Conservation (phyloP, 92 coral and sea anemone species). For the Porites rus region DNA sequence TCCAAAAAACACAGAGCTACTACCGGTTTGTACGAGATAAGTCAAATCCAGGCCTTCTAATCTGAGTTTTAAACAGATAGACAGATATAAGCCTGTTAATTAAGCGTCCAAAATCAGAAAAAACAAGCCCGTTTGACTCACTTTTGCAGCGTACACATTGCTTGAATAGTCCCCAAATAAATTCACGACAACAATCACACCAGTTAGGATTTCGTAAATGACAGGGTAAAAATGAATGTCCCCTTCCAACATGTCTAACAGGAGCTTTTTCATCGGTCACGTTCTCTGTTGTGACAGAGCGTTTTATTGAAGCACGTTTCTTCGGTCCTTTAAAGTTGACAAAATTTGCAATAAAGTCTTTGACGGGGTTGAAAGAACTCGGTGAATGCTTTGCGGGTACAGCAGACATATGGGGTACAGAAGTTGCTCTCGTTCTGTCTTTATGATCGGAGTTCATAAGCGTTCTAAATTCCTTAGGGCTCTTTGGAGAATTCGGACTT, state of each 20-base stretch:
- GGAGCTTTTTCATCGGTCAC: constrained; percentile 74
- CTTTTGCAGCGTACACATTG: constrained; percentile 96
- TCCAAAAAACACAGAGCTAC: background rate
- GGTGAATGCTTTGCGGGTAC: constrained; percentile 44
- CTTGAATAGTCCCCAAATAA: constrained; percentile 97
- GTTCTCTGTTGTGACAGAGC: constrained; percentile 70
- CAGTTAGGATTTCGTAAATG: constrained; percentile 91
- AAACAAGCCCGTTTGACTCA: constrained; percentile 63
- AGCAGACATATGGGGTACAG: constrained; percentile 73
- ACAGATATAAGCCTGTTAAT: background rate
- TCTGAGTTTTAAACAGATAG: background rate
- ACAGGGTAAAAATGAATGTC: constrained; percentile 85
- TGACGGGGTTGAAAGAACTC: constrained; percentile 73
- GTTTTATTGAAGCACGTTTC: constrained; percentile 66
- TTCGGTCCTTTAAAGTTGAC: constrained; percentile 83
- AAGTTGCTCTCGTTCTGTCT: constrained; percentile 61
- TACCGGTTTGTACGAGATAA: background rate
- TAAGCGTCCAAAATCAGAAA: background rate
- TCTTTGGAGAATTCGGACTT: constrained; percentile 9
- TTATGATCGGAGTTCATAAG: background rate
- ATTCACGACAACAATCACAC: constrained; percentile 99
- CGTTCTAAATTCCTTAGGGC: constrained; percentile 8
- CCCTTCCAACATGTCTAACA: constrained; percentile 76
- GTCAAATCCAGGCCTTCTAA: background rate
- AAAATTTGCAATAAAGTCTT: constrained; percentile 90